These are phyloP conservation scores for Vesta saturnalis DNA, from an alignment of 2,888 invertebrate genomes.

Conservation along the genomic window DNA sequence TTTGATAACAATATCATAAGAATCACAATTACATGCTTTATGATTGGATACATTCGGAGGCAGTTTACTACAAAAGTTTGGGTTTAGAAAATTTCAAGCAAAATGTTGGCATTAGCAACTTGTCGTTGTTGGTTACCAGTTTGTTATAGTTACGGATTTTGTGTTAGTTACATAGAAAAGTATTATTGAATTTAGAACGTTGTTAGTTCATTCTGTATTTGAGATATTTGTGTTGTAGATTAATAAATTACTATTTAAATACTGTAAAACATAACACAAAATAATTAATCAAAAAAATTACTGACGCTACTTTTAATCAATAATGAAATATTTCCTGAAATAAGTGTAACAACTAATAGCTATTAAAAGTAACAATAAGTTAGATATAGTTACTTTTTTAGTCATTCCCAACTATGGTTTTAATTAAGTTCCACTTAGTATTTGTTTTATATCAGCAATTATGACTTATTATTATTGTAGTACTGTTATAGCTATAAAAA, in stretches of 20 bases:
- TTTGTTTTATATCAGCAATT: not conserved
- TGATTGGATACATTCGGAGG: not conserved
- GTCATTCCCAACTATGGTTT: not conserved
- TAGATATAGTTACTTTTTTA: slow-evolving; percentile 1
- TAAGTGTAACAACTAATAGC: not conserved
- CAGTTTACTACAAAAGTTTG: slow-evolving; percentile 1
- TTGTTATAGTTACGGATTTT: too few species aligned
- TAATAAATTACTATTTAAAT: too few species aligned
- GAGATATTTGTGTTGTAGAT: too few species aligned
- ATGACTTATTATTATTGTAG: not conserved
- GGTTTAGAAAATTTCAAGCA: not conserved
- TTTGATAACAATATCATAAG: not conserved
- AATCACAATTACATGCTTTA: slow-evolving; percentile 2
- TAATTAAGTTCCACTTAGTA: not conserved
- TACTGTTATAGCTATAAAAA: slow-evolving; percentile 5
- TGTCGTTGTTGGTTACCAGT: too few species aligned
- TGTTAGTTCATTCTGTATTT: too few species aligned
- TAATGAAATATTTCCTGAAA: not conserved
- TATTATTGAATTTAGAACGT: too few species aligned
- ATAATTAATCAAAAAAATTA: too few species aligned
- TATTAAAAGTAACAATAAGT: slow-evolving; percentile 2
- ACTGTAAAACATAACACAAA: too few species aligned
- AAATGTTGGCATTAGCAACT: too few species aligned
- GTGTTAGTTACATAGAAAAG: too few species aligned
- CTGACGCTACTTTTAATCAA: not conserved